A percentile compares a stretch with the other conserved stretches of the same genome.
Conservation (phyloP, 1,140 invertebrate genomes). For the Megalonaias nervosa region DNA sequence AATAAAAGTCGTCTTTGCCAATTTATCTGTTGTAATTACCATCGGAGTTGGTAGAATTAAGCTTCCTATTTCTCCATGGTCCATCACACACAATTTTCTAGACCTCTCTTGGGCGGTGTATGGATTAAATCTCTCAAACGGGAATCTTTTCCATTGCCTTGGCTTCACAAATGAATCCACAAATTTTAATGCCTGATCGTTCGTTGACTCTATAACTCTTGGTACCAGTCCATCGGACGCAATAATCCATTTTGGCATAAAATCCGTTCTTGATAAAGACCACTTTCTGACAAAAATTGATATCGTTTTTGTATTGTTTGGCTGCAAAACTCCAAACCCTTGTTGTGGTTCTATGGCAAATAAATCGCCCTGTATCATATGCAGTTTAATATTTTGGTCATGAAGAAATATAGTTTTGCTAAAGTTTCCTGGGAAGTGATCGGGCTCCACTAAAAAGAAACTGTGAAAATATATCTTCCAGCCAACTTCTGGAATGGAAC, state of each 20-base stretch:
- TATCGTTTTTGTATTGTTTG: constrained; percentile 6
- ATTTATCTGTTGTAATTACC: no score
- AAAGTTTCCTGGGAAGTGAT: constrained; percentile 21
- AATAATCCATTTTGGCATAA: constrained; percentile 27
- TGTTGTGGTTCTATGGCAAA: constrained; percentile 17
- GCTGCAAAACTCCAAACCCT: constrained; percentile 10
- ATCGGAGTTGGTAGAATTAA: not conserved
- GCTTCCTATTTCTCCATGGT: constrained; percentile 9
- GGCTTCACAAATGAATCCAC: constrained; percentile 19
- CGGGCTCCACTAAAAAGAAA: constrained; percentile 13
- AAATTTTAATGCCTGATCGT: constrained; percentile 9
- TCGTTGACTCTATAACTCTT: constrained; percentile 13
- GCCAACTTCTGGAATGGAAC: constrained; percentile 2
- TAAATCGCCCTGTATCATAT: constrained; percentile 31
- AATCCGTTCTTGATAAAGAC: constrained; percentile 17
- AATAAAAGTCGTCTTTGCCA: no score
- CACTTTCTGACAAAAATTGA: constrained; percentile 6
- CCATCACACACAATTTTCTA: not conserved
- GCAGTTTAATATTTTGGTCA: constrained; percentile 3
- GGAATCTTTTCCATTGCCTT: constrained; percentile 22
- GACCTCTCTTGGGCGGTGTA: constrained; percentile 17
- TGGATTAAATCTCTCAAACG: constrained; percentile 23
- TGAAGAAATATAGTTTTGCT: not conserved
- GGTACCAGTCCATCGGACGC: constrained; percentile 8
- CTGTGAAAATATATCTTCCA: constrained; percentile 31